Evolutionary conservation across 2,888 invertebrate species (phyloP), one percentile per base, ranked within the genome.

Genomic region (Tenthredo scrophulariae): DNA sequence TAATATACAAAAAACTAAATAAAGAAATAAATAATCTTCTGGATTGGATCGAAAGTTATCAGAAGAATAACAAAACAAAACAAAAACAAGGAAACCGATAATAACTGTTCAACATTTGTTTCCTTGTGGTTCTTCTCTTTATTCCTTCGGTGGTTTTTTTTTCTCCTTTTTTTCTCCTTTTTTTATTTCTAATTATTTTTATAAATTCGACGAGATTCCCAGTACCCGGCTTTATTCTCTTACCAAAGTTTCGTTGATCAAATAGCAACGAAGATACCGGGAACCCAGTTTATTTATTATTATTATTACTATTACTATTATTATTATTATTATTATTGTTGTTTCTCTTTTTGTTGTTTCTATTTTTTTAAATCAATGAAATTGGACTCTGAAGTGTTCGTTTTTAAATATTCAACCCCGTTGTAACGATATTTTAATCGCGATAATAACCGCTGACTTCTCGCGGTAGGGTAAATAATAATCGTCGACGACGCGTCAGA

Each of bases 361-460:
- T 54, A n/a, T 54, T 54, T 54, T n/a, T 54, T 50, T 50, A 46
- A 65, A 65, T 29, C 2, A 65, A 67, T 65, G 13, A 67, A 67
- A 13, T 29, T 67, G 18, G 33, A 33, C 54, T 54, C 54, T 54
- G 54, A 54, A 54, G 54, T 54, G 54, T n/a, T 6, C n/a, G 50
- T 50, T 50, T 54, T 54, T n/a, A n/a, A 54, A 54, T 54, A n/a
- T n/a, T 54, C 54, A 54, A 54, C 54, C 54, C 54, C n/a, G 33
- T 29, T 67, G 26, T 13, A 33, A 33, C 22, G 67, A 67, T 67
- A 67, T 67, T 67, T 67, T 67, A 67, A 67, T 67, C 67, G 5
- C 67, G 67, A 67, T 29, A 67, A 67, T 67, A 67, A 5, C 13
- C 54, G 33, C 67, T 33, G 5, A 67, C 26, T 15, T 67, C 33